Conservation (phyloP, 2,888 invertebrate species). For the Drosophila hamatofila region DNA sequence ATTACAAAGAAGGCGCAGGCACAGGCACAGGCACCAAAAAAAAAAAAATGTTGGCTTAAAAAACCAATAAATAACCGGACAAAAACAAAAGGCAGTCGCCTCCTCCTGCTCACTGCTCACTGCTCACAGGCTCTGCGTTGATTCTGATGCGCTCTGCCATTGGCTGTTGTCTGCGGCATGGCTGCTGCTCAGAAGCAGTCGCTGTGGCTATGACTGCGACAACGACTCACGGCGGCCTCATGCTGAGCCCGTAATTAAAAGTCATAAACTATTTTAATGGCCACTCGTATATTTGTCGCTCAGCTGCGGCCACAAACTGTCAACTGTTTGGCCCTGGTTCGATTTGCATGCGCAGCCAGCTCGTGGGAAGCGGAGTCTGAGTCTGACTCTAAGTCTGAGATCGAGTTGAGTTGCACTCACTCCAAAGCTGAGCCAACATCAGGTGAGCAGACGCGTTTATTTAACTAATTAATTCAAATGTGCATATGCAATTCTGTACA, state of each 20-base stretch:
- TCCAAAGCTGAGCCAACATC: slow-evolving; percentile 5
- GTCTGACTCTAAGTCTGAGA: neutral
- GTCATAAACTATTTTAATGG: slow-evolving; percentile 77
- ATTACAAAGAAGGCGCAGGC: slow-evolving; percentile 62
- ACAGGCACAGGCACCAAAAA: too few species aligned
- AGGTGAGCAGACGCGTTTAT: slow-evolving; percentile 47
- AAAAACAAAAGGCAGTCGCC: slow-evolving; percentile 57
- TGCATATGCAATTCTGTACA: slow-evolving; percentile 1
- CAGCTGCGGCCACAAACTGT: slow-evolving; percentile 72
- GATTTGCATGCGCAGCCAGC: slow-evolving; percentile 68
- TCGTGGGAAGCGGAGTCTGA: slow-evolving; percentile 34
- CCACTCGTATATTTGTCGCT: slow-evolving; percentile 70
- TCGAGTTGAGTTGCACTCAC: neutral
- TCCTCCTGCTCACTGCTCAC: slow-evolving; percentile 24
- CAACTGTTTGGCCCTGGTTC: slow-evolving; percentile 64
- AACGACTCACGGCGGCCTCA: slow-evolving; percentile 58
- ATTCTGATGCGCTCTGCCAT: slow-evolving; percentile 38
- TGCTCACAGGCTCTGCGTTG: slow-evolving; percentile 20
- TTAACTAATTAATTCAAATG: slow-evolving; percentile 46
- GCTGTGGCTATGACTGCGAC: slow-evolving; percentile 14
- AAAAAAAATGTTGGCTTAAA: slow-evolving; percentile 68
- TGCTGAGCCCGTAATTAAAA: slow-evolving; percentile 77
- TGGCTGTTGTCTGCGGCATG: slow-evolving; percentile 31
- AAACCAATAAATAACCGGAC: slow-evolving; percentile 65
- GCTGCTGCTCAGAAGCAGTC: slow-evolving; percentile 46